These are phyloP conservation scores for Gari tellinella DNA, from an alignment of 2,888 invertebrate genomes.

Conservation along the genomic window DNA sequence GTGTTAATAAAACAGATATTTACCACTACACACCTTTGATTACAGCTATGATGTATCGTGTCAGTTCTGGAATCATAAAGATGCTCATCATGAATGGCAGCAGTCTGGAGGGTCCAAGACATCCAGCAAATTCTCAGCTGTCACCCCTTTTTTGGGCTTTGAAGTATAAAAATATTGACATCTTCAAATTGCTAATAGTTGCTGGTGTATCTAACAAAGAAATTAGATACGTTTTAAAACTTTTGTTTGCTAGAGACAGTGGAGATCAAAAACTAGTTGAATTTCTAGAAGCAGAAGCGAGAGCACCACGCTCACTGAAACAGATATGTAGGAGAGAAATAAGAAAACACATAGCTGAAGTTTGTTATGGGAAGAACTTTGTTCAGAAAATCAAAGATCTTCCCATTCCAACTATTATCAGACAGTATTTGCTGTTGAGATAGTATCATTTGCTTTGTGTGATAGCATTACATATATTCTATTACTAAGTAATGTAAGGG, in stretches of 20 bases:
- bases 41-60: slow-evolving; percentile 76
- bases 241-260: slow-evolving; percentile 67
- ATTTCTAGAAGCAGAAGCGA: slow-evolving; percentile 70
- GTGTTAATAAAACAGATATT: slow-evolving; percentile 80
- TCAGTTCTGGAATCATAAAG: slow-evolving; percentile 76
- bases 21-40: slow-evolving; percentile 81
- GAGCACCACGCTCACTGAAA: slow-evolving; percentile 70
- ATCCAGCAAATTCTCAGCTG: slow-evolving; percentile 70
- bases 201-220: slow-evolving; percentile 74
- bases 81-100: slow-evolving; percentile 77
- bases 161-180: slow-evolving; percentile 76
- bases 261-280: slow-evolving; percentile 66
- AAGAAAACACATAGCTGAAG: slow-evolving; percentile 64
- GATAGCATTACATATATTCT: no score
- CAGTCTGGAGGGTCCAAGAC: slow-evolving; percentile 70
- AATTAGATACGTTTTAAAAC: slow-evolving; percentile 72
- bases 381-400: slow-evolving; percentile 66
- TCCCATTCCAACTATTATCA: slow-evolving; percentile 72
- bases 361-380: slow-evolving; percentile 73
- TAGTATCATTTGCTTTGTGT: no score
- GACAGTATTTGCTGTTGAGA: slow-evolving; percentile 68
- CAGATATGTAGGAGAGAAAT: slow-evolving; percentile 72
- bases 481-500: no score
- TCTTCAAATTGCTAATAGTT: slow-evolving; percentile 70
- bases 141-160: slow-evolving; percentile 78